phyloP scores from a whole-genome alignment of 2,797 vertebrate species.

The Sebastes melanostomus region DNA sequence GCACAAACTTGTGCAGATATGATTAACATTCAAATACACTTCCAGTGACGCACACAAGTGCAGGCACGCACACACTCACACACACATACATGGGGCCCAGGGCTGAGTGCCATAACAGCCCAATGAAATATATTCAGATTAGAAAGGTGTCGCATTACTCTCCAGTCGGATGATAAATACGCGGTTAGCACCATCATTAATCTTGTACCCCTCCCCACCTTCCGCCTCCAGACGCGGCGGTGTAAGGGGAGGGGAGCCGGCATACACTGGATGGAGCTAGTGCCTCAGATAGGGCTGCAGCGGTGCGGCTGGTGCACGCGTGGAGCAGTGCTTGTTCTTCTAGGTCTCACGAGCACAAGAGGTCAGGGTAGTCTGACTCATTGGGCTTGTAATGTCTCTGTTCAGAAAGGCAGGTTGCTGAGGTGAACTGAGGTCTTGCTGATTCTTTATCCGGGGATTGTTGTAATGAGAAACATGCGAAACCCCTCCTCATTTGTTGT shows the following conservation, averaged over 20 bases:
- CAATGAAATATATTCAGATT: conserved; percentile 85
- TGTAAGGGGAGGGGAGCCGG: conserved; percentile 58
- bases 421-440: conserved; percentile 4
- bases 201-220: conserved; percentile 75
- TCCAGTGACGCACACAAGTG: conserved; percentile 36
- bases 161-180: conserved; percentile 82
- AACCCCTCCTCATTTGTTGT: neutral
- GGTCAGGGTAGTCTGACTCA: conserved; percentile 53
- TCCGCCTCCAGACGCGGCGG: conserved; percentile 59
- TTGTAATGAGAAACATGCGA: neutral
- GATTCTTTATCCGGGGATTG: conserved; percentile 11
- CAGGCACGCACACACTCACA: conserved; percentile 14
- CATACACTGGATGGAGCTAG: conserved; percentile 61
- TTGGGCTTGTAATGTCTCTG: conserved; percentile 24
- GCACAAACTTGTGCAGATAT: conserved; percentile 62
- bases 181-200: conserved; percentile 78
- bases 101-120: conserved; percentile 79
- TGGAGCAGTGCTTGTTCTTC: conserved; percentile 23
- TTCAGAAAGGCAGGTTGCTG: neutral
- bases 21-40: conserved; percentile 75
- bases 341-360: conserved; percentile 32
- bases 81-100: conserved; percentile 54
- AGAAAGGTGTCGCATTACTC: conserved; percentile 84
- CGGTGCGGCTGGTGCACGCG: conserved; percentile 25
- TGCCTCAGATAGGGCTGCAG: conserved; percentile 40